Percentiles rank a stretch among this genome's conserved stretches.
Conservation (phyloP, 2,888 invertebrate species). For the Hydraecia micacea region DNA sequence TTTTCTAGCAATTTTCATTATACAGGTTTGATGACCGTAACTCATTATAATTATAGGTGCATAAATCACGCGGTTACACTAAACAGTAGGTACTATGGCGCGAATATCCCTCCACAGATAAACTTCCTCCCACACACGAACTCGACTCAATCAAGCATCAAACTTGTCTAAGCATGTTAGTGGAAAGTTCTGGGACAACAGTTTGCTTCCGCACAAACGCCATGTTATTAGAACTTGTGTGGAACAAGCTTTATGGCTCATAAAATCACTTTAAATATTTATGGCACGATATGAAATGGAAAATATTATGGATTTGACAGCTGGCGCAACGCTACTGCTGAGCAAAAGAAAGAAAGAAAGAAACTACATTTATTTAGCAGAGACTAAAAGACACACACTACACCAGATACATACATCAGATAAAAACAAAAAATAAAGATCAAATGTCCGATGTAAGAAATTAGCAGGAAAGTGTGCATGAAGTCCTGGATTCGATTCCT, state of each 20-base stretch:
- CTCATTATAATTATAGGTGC: neutral
- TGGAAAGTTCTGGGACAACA: conserved; percentile 48
- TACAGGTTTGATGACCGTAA: neutral
- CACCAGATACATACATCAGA: no score
- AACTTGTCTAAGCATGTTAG: conserved; percentile 52
- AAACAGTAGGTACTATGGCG: neutral
- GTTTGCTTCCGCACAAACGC: conserved; percentile 39
- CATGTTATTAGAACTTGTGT: conserved; percentile 39
- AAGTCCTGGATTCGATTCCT: neutral
- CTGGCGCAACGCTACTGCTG: neutral
- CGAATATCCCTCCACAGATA: conserved; percentile 23
- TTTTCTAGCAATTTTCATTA: neutral
- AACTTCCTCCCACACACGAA: conserved; percentile 22
- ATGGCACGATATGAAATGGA: conserved; percentile 1
- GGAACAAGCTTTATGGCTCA: conserved; percentile 7
- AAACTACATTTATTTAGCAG: no score
- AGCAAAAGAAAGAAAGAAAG: no score
- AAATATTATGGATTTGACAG: neutral
- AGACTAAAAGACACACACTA: no score
- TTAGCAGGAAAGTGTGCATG: no score
- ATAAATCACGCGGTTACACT: conserved; percentile 10
- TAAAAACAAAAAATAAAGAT: no score
- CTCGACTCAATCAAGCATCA: conserved; percentile 55
- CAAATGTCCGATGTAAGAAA: no score
- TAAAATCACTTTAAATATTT: neutral